A percentile compares a stretch with the other conserved stretches of the same genome.
These are phyloP conservation scores for Sphaeramia orbicularis DNA, from an alignment of 2,797 vertebrate genomes.

Conservation along the genomic window DNA sequence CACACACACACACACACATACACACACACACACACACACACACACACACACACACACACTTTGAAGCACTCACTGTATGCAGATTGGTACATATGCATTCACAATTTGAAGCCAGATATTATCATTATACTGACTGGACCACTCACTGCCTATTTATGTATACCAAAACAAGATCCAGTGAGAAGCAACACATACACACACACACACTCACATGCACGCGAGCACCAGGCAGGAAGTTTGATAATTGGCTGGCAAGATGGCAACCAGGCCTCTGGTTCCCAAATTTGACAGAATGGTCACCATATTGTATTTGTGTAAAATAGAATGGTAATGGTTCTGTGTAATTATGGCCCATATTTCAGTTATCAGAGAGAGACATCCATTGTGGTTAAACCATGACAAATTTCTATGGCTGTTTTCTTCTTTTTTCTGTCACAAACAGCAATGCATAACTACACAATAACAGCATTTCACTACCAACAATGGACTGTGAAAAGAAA, in stretches of 20 bases:
- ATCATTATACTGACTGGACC: conserved; percentile 25
- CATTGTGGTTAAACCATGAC: conserved; percentile 5
- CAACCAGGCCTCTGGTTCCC: conserved; percentile 17
- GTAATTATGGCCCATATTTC: conserved; percentile 41
- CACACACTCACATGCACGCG: no score
- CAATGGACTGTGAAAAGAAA: conserved; percentile 1
- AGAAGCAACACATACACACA: conserved; percentile 31
- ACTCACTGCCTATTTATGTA: conserved; percentile 21
- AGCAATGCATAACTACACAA: background rate
- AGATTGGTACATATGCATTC: conserved; percentile 32
- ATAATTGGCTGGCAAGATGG: conserved; percentile 37
- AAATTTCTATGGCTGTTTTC: background rate
- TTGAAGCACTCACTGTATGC: no score
- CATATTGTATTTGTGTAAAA: conserved; percentile 56
- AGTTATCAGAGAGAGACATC: conserved; percentile 8
- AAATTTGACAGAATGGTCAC: conserved; percentile 36
- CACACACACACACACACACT: conserved; percentile 25
- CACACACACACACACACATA: conserved; percentile 6
- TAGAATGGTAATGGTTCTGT: conserved; percentile 30
- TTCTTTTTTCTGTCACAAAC: conserved; percentile 4
- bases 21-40: conserved; percentile 12
- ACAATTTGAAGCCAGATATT: conserved; percentile 31
- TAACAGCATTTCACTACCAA: background rate
- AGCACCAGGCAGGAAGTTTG: conserved; percentile 19
- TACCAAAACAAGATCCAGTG: conserved; percentile 32